Conservation (phyloP, 2,797 vertebrate genomes). For the Chaenodraco wilsoni region DNA sequence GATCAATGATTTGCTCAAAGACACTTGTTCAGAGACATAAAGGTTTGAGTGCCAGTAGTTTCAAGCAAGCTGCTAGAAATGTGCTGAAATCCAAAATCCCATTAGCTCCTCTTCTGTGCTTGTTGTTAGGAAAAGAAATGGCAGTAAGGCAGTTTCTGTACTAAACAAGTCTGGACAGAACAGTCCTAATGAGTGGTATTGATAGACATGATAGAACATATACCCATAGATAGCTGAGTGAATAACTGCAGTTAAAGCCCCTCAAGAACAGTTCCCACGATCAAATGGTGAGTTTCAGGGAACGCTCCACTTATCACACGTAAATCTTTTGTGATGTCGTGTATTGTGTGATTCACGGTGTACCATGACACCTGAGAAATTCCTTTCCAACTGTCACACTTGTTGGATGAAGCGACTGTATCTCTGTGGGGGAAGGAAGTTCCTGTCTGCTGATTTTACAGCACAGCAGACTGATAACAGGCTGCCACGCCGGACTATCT, state of each 20-base stretch:
- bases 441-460: constrained; percentile 9
- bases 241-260: not conserved
- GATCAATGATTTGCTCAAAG: not conserved
- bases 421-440: constrained; percentile 22
- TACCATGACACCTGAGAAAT: constrained; percentile 15
- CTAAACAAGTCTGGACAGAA: constrained; percentile 45
- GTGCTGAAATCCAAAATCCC: constrained; percentile 15
- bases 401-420: constrained; percentile 27
- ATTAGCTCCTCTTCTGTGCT: not conserved
- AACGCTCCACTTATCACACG: not conserved
- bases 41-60: not conserved
- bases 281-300: not conserved
- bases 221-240: not conserved
- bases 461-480: constrained; percentile 52
- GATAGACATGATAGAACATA: constrained; percentile 44
- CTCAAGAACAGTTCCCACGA: constrained; percentile 5
- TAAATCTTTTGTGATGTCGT: not conserved
- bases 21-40: not conserved
- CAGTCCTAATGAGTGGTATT: constrained; percentile 5
- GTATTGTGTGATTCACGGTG: constrained; percentile 1
- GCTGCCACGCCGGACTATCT: constrained; percentile 32
- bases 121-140: not conserved
- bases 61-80: constrained; percentile 6
- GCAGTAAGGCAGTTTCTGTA: constrained; percentile 3
- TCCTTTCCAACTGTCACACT: constrained; percentile 35